Evolutionary conservation across 1,140 invertebrate species (phyloP), one percentile per base, ranked within the genome.

Genomic region (Pectinophora gossypiella): DNA sequence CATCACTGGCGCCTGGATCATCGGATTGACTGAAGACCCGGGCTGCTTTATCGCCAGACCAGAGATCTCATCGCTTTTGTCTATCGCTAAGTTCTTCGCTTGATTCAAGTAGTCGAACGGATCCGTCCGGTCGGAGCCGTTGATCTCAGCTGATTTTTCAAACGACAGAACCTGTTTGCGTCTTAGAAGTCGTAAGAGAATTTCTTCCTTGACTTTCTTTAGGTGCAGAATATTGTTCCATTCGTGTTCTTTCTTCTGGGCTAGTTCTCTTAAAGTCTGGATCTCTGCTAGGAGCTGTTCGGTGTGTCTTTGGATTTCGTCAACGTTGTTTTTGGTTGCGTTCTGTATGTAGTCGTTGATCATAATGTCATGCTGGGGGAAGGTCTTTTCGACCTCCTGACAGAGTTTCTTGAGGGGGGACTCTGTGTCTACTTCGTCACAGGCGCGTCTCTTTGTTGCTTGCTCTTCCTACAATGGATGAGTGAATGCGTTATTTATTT

Each of bases 161-260:
- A 82, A 87, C 0, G 80, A 76, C 55, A 91, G 66, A 4, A 93
- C 88, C 63, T 93, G 91, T 62, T 91, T 90, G 54, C 91, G 90
- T 46, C 94, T 89, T 52, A 93, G 83, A 2, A 95, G 80, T 50
- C 94, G 78, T 12, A 93, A 76, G 46, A 94, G 86, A 12, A 94
- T 91, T 69, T 95, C 94, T 72, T 96, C 94, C 83, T 95, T 95
- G 0, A 95, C 87, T 71, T 95, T 95, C 67, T 93, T 93, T 58
- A 95, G 84, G 67, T 93, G 91, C 5, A 95, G 68, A 20, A 96
- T 92, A 42, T 93, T 92, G 66, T 95, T 95, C 94, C 94, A 95
- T 79, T 96, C 94, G 56, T 92, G 90, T 87, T 95, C 95, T 75
- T 95, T 95, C 64, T 92, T 91, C 61, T 91, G 90, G 1, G 93